Conservation (phyloP, 2,797 vertebrate genomes). For the Allenopithecus nigroviridis region DNA sequence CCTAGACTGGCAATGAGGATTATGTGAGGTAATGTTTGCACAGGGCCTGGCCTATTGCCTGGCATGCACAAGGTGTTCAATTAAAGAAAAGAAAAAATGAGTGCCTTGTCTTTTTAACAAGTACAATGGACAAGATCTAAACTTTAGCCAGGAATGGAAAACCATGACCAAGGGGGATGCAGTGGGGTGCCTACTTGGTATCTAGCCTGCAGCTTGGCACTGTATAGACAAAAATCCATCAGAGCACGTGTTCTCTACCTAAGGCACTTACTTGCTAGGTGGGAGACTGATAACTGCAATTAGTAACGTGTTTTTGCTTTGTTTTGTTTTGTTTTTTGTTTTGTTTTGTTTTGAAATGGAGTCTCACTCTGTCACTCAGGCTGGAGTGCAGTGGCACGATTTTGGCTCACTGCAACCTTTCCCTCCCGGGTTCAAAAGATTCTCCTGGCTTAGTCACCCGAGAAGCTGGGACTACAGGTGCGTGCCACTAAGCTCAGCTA, state of each 20-base stretch:
- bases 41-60: neutral
- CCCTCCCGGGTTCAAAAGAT: neutral
- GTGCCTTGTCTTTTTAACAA: neutral
- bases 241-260: neutral
- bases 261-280: neutral
- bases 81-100: neutral
- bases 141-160: fast-evolving
- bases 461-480: neutral
- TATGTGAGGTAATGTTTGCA: neutral
- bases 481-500: neutral
- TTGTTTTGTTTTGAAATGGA: neutral
- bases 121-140: neutral
- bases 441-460: fast-evolving
- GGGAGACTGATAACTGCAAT: too few species aligned
- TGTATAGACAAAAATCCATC: too few species aligned
- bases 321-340: too few species aligned
- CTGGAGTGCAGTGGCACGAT: neutral
- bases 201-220: neutral
- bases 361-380: neutral
- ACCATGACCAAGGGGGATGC: fast-evolving
- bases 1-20: neutral
- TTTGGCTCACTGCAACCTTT: neutral
- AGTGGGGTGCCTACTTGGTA: fast-evolving
- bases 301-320: neutral
- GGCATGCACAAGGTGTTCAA: neutral